Base-by-base conservation (phyloP, 2,797 vertebrate species). In the Eutrigla gurnardus region DNA sequence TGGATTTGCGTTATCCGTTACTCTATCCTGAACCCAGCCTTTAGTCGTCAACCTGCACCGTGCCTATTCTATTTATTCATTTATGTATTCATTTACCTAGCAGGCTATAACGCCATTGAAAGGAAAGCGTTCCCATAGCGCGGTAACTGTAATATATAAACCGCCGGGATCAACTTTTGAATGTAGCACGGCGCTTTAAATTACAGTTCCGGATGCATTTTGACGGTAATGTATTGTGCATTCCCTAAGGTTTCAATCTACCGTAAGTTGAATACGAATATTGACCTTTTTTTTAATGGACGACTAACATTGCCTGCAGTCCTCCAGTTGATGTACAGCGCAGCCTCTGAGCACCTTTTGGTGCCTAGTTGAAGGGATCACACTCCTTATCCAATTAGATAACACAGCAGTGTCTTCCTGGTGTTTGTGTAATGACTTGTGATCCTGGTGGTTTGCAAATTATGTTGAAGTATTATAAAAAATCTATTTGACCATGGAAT, bases 381-480 rank as follows among this genome's bases (percentile, higher is more conserved):
- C 91, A 89, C 82, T 85, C 77, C 80, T 91, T 78, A 93, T 94
- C 92, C 92, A 89, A 92, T 94, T 93, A 93, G 92, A 92, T 49
- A 52, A 74, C 78, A 80, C 91, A 75, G 80, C 72, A 70, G 52
- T 68, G 83, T 80, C 72, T 82, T 70, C 61, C 66, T 64, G 39
- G 69, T 65, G 70, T 79, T 53, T 75, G 76, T 81, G 18, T 63
- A 80, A 66, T 79, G 66, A 70, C 80, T 57, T 58, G 71, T 69
- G 76, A 82, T 71, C 73, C 80, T 39, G 62, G 43, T 74, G 61
- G 40, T 65, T 71, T 75, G 57, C 55, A 58, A 42, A 50, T 37
- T 18, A 32, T 53, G 47, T 42, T 70, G 33, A 12, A 47, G n/a
- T 39, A 60, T 42, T 53, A 58, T 63, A 32, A 18, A 18, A 36